Evolutionary conservation across 1,140 invertebrate genomes (phyloP), one percentile per base, ranked within the genome.

Genomic region (Dendroctonus ponderosae): DNA sequence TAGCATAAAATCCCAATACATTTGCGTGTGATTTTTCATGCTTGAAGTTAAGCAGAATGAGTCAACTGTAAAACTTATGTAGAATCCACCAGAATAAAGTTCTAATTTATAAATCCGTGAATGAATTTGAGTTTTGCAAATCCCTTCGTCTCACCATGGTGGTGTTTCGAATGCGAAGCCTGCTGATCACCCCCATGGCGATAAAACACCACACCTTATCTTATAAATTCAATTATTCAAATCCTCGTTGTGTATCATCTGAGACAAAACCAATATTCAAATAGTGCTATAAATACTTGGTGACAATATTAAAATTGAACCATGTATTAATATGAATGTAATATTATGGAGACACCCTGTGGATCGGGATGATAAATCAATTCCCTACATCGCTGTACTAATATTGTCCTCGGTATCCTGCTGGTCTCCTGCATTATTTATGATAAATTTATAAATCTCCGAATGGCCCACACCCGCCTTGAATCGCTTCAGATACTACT

Each of bases 281-380:
- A 75, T 71, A 69, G 58, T 49, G 66, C 70, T 75, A 78, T 77
- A 77, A 77, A 77, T 78, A 78, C 67, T 74, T 78, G 76, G 76
- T 78, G 76, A 78, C 76, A 78, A 78, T 78, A 78, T 78, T 78
- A 78, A 77, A 78, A 78, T 77, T 70, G 70, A 75, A 76, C 72
- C 63, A 71, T 72, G 75, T 76, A 76, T 78, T 78, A 78, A 77
- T 77, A 76, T 68, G 71, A 75, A 74, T 76, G 75, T 77, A 76
- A 76, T 77, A 73, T 72, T 69, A 71, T 70, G 57, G 60, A 62
- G 71, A 46, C 70, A n/a, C 58, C 76, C 75, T 67, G 73, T 67
- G 64, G 75, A 50, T 60, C 62, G 56, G 65, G 70, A 76, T 78
- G 76, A 78, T 78, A 78, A 78, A 78, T 78, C 75, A 78, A 78